Percentiles rank a stretch among this genome's conserved stretches.
phyloP scores from a whole-genome alignment of 2,113 vertebrate genomes.

The Strix uralensis region DNA sequence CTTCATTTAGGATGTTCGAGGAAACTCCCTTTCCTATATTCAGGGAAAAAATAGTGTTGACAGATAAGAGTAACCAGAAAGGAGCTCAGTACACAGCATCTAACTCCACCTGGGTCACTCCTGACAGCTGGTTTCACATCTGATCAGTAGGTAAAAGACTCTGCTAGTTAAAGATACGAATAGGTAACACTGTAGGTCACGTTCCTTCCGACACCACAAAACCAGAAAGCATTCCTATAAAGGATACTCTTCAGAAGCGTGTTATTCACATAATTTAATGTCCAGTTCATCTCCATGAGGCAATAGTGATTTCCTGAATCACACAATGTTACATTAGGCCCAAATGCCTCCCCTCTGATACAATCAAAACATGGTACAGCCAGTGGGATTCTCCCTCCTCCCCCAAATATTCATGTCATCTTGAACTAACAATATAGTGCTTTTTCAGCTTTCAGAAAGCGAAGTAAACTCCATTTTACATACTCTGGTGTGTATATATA shows the following conservation, averaged over 20 bases:
- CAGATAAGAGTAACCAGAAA: neutral
- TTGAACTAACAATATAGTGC: neutral
- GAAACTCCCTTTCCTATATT: neutral
- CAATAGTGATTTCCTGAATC: neutral
- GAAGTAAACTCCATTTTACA: neutral
- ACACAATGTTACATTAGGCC: neutral
- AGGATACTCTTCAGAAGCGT: neutral
- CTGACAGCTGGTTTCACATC: neutral
- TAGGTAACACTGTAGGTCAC: rapidly evolving
- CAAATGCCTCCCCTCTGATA: neutral
- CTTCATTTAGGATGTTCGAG: neutral
- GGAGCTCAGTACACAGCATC: neutral
- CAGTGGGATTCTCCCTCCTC: neutral
- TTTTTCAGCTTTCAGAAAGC: neutral
- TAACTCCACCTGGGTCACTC: neutral
- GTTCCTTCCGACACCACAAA: neutral
- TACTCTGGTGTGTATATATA: neutral
- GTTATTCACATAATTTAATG: neutral
- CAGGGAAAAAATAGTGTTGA: neutral
- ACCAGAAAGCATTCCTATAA: neutral
- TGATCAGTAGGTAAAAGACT: neutral
- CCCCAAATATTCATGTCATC: neutral
- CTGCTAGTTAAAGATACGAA: neutral
- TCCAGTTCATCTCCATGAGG: neutral
- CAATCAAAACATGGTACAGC: neutral